Percentiles rank a stretch among this genome's conserved stretches.
phyloP scores from a whole-genome alignment of 2,797 vertebrate genomes.

The Sphenopsis melanotis region DNA sequence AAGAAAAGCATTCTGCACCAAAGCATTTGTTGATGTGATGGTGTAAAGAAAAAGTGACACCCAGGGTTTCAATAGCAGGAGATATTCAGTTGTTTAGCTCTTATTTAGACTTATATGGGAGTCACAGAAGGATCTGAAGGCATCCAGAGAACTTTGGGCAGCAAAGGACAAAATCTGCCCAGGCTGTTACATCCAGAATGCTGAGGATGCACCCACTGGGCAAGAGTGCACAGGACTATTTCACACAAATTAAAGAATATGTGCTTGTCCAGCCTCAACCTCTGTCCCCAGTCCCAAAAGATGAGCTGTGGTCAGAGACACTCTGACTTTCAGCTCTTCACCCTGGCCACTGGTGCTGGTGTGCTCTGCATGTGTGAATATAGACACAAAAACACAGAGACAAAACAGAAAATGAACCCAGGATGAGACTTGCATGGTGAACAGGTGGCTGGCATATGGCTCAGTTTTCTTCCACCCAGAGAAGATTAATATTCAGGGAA shows the following conservation, averaged over 20 bases:
- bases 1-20: neutral
- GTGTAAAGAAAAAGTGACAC: neutral
- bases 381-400: neutral
- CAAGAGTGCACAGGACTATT: rapidly evolving
- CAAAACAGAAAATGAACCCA: neutral
- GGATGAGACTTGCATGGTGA: neutral
- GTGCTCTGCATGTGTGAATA: neutral
- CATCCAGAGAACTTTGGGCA: neutral
- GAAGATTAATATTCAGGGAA: constrained; percentile 46
- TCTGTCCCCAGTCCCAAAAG: neutral
- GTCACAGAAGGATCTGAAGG: neutral
- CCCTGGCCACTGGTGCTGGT: neutral
- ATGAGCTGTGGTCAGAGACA: neutral
- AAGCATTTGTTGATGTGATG: neutral
- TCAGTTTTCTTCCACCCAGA: neutral
- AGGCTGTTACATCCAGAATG: neutral
- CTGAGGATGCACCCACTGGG: neutral
- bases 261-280: neutral
- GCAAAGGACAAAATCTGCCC: neutral
- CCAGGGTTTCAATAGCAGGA: neutral
- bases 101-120: neutral
- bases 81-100: neutral
- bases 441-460: constrained; percentile 44
- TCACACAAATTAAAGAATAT: neutral
- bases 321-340: rapidly evolving